A percentile compares a stretch with the other conserved stretches of the same genome.
Evolutionary conservation across 2,888 invertebrate genomes (phyloP).

Genomic region (Lagria hirta): DNA sequence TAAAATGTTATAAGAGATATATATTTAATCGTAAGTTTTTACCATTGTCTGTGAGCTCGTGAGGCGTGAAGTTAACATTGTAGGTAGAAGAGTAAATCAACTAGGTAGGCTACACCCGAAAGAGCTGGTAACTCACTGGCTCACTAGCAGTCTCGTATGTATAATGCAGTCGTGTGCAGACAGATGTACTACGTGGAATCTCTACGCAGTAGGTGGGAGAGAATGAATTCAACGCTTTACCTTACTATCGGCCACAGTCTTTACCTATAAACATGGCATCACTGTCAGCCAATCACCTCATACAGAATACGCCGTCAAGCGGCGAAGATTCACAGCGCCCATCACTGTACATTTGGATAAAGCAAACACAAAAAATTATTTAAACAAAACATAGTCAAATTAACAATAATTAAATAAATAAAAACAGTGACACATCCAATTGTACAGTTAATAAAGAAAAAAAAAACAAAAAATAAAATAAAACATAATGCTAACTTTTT

Average conservation of each 20-base stretch:
- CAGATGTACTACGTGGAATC: slow-evolving; percentile 49
- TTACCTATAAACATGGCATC: slow-evolving; percentile 57
- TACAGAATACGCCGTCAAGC: slow-evolving; percentile 20
- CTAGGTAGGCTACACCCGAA: slow-evolving; percentile 44
- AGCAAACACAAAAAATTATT: background rate
- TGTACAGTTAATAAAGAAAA: slow-evolving; percentile 21
- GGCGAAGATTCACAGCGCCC: slow-evolving; percentile 21
- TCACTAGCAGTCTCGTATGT: slow-evolving; percentile 48
- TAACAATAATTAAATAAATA: slow-evolving; percentile 22
- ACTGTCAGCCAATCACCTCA: slow-evolving; percentile 49
- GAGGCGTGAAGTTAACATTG: slow-evolving; percentile 51
- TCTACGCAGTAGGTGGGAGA: slow-evolving; percentile 50
- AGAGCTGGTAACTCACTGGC: slow-evolving; percentile 52
- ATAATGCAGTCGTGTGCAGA: slow-evolving; percentile 50
- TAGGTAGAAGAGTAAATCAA: slow-evolving; percentile 48
- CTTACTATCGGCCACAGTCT: slow-evolving; percentile 54
- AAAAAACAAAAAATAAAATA: slow-evolving; percentile 14
- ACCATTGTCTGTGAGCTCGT: slow-evolving; percentile 51
- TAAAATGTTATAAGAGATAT: slow-evolving; percentile 22
- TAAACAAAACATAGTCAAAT: background rate
- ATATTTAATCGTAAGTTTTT: slow-evolving; percentile 40
- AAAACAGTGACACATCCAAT: slow-evolving; percentile 14
- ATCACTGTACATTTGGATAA: slow-evolving; percentile 23
- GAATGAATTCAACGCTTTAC: slow-evolving; percentile 50
- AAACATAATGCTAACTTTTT: slow-evolving; percentile 4